A percentile compares a stretch with the other conserved stretches of the same genome.
Evolutionary conservation across 2,797 vertebrate genomes (phyloP).

Genomic region (Ctenochaetus hawaiiensis): DNA sequence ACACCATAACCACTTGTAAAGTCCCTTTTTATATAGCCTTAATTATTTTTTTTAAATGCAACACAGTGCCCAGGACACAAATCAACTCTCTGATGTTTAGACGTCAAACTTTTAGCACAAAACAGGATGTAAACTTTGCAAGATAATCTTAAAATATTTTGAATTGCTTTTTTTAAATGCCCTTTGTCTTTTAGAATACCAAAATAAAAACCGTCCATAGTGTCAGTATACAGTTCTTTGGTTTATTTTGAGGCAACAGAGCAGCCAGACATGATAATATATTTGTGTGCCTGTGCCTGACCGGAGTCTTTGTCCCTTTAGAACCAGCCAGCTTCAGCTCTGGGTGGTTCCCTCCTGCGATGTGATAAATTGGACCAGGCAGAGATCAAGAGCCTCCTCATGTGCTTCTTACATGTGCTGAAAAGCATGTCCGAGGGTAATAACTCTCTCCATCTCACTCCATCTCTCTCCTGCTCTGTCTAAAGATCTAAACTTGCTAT

Average conservation of each 20-base stretch:
- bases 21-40: background rate
- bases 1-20: constrained; percentile 10
- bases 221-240: too few species aligned
- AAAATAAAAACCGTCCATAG: too few species aligned
- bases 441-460: background rate
- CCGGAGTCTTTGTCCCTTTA: constrained; percentile 62
- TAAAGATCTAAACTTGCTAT: background rate
- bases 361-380: constrained; percentile 97
- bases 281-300: constrained; percentile 33
- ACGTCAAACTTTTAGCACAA: background rate
- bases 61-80: background rate
- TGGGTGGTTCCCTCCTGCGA: constrained; percentile 91
- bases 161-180: too few species aligned
- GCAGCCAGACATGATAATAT: background rate
- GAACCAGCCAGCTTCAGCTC: constrained; percentile 88
- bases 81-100: background rate
- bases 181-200: background rate
- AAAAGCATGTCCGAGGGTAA: constrained; percentile 99
- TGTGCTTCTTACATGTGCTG: constrained; percentile 97
- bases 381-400: constrained; percentile 96
- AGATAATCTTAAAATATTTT: background rate
- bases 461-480: background rate
- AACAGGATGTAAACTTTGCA: background rate
- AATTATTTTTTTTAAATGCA: background rate
- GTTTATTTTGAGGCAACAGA: constrained; percentile 19